Conservation (phyloP, 2,797 vertebrate species). For the Anabas testudineus region DNA sequence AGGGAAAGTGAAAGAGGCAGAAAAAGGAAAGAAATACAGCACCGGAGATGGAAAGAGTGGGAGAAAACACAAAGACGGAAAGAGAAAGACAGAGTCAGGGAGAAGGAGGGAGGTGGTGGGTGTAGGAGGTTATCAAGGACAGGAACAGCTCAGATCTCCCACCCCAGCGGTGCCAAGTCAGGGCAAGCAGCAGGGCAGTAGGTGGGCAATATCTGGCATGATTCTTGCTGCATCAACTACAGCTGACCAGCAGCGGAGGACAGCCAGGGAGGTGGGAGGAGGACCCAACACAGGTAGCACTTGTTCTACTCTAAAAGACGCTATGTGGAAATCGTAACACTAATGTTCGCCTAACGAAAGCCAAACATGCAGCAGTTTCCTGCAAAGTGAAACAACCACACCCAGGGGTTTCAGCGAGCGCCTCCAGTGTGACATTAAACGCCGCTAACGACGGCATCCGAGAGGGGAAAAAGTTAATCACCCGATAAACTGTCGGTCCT, state of each 20-base stretch:
- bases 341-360: constrained; percentile 35
- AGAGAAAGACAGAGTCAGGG: constrained; percentile 34
- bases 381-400: constrained; percentile 27
- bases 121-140: constrained; percentile 70
- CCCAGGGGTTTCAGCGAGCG: neutral
- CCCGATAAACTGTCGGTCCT: neutral
- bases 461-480: constrained; percentile 1
- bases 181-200: constrained; percentile 62
- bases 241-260: constrained; percentile 35
- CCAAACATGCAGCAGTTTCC: constrained; percentile 21
- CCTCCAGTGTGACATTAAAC: constrained; percentile 19
- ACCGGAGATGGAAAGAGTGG: constrained; percentile 26
- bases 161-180: constrained; percentile 59
- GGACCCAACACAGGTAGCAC: constrained; percentile 42
- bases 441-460: constrained; percentile 13
- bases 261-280: constrained; percentile 41
- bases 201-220: constrained; percentile 66
- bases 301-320: constrained; percentile 29
- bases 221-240: constrained; percentile 39
- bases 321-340: constrained; percentile 36
- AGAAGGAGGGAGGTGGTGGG: constrained; percentile 56
- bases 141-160: constrained; percentile 73
- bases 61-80: constrained; percentile 38
- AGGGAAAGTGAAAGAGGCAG: constrained; percentile 3
- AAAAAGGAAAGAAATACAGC: constrained; percentile 19